phyloP scores from a whole-genome alignment of 2,888 invertebrate genomes.

The Mamestra brassicae region DNA sequence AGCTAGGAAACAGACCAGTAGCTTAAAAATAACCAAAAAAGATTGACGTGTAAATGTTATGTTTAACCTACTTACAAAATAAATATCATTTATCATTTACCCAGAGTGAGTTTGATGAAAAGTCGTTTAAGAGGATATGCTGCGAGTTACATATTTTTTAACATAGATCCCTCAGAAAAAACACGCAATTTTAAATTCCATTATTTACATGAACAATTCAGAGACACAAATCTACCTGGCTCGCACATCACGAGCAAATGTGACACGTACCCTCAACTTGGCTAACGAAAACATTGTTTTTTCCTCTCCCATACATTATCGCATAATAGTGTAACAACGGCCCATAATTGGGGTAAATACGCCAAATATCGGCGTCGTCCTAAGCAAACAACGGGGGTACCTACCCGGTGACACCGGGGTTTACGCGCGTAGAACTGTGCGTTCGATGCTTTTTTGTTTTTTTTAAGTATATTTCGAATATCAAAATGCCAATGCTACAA shows the following conservation, averaged over 20 bases:
- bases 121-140: too few species aligned
- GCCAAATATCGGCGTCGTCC: constrained; percentile 77
- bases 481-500: too few species aligned
- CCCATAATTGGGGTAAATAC: constrained; percentile 81
- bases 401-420: constrained; percentile 47
- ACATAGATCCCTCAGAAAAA: not conserved
- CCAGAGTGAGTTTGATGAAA: too few species aligned
- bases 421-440: constrained; percentile 32
- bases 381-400: constrained; percentile 75
- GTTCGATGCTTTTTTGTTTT: constrained; percentile 36
- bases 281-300: constrained; percentile 62
- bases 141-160: too few species aligned
- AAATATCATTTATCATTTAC: too few species aligned
- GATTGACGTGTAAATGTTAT: too few species aligned
- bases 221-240: constrained; percentile 57
- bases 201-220: constrained; percentile 41
- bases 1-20: too few species aligned
- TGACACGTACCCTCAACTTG: constrained; percentile 72
- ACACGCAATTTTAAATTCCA: constrained; percentile 32
- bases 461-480: not conserved
- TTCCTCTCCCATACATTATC: constrained; percentile 68
- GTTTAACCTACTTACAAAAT: too few species aligned
- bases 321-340: constrained; percentile 70
- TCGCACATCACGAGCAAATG: constrained; percentile 58
- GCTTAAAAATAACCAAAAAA: too few species aligned